A percentile compares a stretch with the other conserved stretches of the same genome.
phyloP scores from a whole-genome alignment of 1,140 invertebrate species.

The Musca vetustissima region DNA sequence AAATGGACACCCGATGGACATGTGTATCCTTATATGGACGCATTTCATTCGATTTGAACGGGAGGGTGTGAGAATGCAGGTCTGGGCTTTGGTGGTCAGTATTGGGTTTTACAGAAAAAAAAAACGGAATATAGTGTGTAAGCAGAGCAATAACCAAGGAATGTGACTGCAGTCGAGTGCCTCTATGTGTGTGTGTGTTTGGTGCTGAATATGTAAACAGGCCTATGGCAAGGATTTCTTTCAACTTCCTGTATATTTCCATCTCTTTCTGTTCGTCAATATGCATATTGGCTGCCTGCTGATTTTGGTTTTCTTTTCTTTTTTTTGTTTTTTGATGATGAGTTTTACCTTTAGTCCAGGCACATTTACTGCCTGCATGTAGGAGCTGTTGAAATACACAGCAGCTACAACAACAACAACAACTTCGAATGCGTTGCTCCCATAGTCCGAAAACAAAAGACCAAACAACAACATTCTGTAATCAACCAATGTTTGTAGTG shows the following conservation, averaged over 20 bases:
- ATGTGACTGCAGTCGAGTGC: background rate
- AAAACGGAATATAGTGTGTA: no score
- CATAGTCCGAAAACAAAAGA: background rate
- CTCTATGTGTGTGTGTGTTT: background rate
- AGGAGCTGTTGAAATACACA: conserved; percentile 16
- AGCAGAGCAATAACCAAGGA: no score
- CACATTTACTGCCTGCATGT: background rate
- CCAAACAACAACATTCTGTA: background rate
- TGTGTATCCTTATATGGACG: no score
- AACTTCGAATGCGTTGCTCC: background rate
- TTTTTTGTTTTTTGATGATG: background rate
- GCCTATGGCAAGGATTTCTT: no score
- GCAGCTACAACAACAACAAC: conserved; percentile 7
- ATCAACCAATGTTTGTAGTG: background rate
- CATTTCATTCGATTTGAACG: no score
- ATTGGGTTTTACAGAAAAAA: no score
- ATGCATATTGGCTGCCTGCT: conserved; percentile 16
- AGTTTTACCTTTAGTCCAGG: conserved; percentile 11
- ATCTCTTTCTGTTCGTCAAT: conserved; percentile 16
- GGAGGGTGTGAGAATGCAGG: no score
- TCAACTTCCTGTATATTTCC: background rate
- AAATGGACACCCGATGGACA: no score
- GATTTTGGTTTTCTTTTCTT: background rate
- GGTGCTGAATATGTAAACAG: background rate
- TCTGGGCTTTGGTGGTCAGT: no score